These are phyloP conservation scores for Anthopleura sola DNA, from an alignment of 64 coral and sea anemone species.

Conservation along the genomic window DNA sequence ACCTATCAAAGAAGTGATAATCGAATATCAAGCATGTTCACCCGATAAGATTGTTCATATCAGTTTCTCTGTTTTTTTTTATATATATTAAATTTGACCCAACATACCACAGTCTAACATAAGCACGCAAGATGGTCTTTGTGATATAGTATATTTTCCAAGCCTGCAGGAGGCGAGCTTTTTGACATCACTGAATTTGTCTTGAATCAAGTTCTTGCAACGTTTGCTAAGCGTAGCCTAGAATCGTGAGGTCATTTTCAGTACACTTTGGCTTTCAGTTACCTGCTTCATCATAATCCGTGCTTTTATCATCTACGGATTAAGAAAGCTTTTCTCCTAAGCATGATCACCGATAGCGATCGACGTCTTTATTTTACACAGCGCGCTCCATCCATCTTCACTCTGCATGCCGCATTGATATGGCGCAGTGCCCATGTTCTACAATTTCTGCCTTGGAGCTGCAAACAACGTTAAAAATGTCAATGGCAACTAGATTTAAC, in stretches of 20 bases:
- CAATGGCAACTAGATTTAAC: no score
- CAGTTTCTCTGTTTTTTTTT: neutral
- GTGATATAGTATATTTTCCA: neutral
- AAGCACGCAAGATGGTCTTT: neutral
- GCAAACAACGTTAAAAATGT: no score
- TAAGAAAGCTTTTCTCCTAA: no score
- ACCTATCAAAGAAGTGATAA: no score
- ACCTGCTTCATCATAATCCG: no score
- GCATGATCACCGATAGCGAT: no score
- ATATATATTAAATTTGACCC: neutral
- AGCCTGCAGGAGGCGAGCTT: neutral
- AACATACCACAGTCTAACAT: neutral
- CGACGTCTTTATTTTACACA: neutral
- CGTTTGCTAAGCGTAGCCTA: no score
- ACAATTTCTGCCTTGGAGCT: no score
- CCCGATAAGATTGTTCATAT: neutral
- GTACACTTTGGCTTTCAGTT: no score
- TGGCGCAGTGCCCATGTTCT: neutral
- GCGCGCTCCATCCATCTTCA: neutral
- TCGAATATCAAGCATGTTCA: neutral
- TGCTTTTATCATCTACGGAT: no score
- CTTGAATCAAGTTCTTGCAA: no score
- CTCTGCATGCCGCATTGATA: neutral
- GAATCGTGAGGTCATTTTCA: no score
- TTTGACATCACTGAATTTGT: neutral